Evolutionary conservation across 2,888 invertebrate genomes (phyloP), one percentile per base, ranked within the genome.

Genomic region (Amphimallon solstitiale): DNA sequence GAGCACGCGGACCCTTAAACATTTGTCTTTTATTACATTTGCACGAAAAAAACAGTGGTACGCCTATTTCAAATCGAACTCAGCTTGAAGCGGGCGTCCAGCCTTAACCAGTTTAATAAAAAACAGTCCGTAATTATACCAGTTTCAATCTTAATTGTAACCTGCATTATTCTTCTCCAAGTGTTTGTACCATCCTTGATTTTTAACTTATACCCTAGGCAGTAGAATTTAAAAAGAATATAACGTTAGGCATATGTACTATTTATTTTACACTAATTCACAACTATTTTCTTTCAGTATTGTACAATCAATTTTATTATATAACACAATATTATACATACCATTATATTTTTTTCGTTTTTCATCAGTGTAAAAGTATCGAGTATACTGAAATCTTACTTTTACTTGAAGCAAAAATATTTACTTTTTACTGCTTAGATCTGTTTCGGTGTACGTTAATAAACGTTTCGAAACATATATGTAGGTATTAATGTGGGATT

Each of bases 181-280:
- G n/a, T n/a, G n/a, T n/a, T n/a, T n/a, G n/a, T n/a, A n/a, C n/a
- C n/a, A n/a, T n/a, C n/a, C n/a, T n/a, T n/a, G n/a, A n/a, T n/a
- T n/a, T n/a, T n/a, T n/a, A n/a, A n/a, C n/a, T n/a, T n/a, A n/a
- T n/a, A n/a, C n/a, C n/a, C n/a, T n/a, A n/a, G n/a, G n/a, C n/a
- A 46, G 29, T 6, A 21, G 17, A 3, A 51, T 2, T 38, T 43
- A 35, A 59, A 49, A 43, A 43, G 40, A 19, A 40, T 7, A 49
- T 14, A 40, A 51, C n/a, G n/a, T 65, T 52, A 66, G 59, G 63
- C 71, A 70, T 72, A 75, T 77, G 78, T 76, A 78, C 78, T 78
- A 78, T 72, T 79, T 77, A 77, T 77, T 79, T 78, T 79, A 79
- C 79, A 79, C 78, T 80, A 80, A 79, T 78, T 79, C 80, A 80